These are phyloP conservation scores for Melanostoma scalare DNA, from an alignment of 2,888 invertebrate genomes.

Conservation along the genomic window DNA sequence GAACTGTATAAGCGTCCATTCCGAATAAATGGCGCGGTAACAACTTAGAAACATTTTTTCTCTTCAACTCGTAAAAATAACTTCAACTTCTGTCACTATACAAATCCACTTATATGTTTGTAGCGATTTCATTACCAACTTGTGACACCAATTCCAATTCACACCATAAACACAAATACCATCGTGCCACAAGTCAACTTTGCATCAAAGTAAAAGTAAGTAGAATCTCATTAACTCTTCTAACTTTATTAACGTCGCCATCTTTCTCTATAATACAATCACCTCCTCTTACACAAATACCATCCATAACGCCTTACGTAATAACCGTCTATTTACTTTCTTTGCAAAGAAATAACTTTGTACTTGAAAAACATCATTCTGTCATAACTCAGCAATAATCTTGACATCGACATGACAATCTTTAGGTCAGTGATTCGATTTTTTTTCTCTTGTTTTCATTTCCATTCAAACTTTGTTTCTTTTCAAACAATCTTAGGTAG, in stretches of 20 bases:
- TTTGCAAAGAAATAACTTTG: constrained; percentile 18
- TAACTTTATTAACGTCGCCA: not conserved
- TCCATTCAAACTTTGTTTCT: not conserved
- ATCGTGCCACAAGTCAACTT: constrained; percentile 11
- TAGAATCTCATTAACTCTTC: constrained; percentile 24
- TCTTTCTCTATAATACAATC: not conserved
- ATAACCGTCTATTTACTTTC: constrained; percentile 36
- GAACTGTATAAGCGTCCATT: no score
- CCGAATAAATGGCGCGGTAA: no score
- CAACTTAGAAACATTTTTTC: no score
- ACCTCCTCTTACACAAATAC: not conserved
- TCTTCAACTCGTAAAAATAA: no score
- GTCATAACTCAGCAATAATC: constrained; percentile 59
- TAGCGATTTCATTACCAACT: not conserved
- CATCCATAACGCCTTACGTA: not conserved
- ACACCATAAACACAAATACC: not conserved
- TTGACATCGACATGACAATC: constrained; percentile 57
- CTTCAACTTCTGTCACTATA: no score
- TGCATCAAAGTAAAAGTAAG: not conserved
- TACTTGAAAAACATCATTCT: constrained; percentile 37
- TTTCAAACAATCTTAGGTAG: constrained; percentile 23
- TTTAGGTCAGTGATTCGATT: constrained; percentile 43
- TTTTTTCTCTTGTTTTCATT: not conserved
- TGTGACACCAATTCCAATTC: not conserved
- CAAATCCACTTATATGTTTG: no score